phyloP scores from a whole-genome alignment of 2,888 invertebrate species.

The Lypha dubia region DNA sequence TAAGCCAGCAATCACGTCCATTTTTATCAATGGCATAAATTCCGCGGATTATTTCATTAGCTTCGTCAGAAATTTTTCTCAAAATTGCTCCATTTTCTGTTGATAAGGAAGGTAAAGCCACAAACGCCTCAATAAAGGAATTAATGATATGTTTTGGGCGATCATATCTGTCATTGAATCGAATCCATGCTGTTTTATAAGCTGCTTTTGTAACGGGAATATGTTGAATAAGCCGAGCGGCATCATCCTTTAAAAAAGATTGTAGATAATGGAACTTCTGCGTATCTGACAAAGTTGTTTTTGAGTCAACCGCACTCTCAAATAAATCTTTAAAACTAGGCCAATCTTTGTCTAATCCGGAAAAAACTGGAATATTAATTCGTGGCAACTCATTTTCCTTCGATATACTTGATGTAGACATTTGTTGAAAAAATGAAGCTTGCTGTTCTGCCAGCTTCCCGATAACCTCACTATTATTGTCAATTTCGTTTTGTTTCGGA shows the following conservation, averaged over 20 bases:
- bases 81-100: constrained; percentile 41
- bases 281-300: constrained; percentile 56
- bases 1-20: constrained; percentile 62
- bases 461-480: neutral
- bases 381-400: constrained; percentile 56
- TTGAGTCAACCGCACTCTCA: no score
- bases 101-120: constrained; percentile 38
- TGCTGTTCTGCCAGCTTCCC: constrained; percentile 42
- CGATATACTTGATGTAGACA: neutral
- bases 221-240: constrained; percentile 62
- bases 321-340: constrained; percentile 67
- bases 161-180: constrained; percentile 62
- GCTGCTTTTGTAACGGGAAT: constrained; percentile 64
- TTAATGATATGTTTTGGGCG: constrained; percentile 55
- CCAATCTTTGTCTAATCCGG: constrained; percentile 68
- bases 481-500: neutral
- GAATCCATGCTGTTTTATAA: constrained; percentile 64
- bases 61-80: constrained; percentile 64
- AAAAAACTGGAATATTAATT: constrained; percentile 58
- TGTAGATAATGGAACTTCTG: constrained; percentile 69
- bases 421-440: constrained; percentile 17
- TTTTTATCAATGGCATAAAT: constrained; percentile 52
- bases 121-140: constrained; percentile 62
- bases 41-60: constrained; percentile 66
- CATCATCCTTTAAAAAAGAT: constrained; percentile 60